Evolutionary conservation across 2,797 vertebrate species (phyloP).

Genomic region (Lepilemur septentrionalis): DNA sequence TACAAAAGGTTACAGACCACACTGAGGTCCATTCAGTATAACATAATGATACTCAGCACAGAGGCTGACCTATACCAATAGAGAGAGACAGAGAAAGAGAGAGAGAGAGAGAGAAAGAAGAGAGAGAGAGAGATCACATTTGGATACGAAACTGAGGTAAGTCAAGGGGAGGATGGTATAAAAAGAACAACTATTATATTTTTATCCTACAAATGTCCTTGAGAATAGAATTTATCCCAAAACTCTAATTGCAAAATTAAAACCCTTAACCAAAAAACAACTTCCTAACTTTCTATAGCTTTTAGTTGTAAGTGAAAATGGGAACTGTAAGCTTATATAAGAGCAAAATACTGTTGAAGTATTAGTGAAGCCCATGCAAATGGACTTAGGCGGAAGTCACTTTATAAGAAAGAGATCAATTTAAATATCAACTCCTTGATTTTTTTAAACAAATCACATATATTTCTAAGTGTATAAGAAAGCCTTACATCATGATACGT

Average conservation of each 20-base stretch:
- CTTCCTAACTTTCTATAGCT: neutral
- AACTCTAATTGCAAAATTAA: neutral
- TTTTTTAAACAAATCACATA: slow-evolving; percentile 40
- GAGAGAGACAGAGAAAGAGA: rapidly evolving
- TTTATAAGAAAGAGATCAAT: neutral
- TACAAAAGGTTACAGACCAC: neutral
- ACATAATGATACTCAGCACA: neutral
- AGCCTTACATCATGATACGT: neutral
- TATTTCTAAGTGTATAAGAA: neutral
- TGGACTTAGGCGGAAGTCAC: neutral
- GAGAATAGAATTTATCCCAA: neutral
- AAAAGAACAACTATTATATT: neutral
- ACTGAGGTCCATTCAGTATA: neutral
- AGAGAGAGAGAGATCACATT: neutral
- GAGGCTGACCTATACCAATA: neutral
- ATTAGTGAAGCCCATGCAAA: neutral
- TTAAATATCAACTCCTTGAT: neutral
- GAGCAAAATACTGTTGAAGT: neutral
- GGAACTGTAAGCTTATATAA: neutral
- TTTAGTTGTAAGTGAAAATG: neutral
- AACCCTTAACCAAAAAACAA: neutral
- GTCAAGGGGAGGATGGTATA: neutral
- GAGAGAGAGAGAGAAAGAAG: rapidly evolving
- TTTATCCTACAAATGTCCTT: neutral
- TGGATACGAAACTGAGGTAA: neutral